Base-by-base conservation (phyloP, 2,797 vertebrate species). In the Fistularia commersonii region DNA sequence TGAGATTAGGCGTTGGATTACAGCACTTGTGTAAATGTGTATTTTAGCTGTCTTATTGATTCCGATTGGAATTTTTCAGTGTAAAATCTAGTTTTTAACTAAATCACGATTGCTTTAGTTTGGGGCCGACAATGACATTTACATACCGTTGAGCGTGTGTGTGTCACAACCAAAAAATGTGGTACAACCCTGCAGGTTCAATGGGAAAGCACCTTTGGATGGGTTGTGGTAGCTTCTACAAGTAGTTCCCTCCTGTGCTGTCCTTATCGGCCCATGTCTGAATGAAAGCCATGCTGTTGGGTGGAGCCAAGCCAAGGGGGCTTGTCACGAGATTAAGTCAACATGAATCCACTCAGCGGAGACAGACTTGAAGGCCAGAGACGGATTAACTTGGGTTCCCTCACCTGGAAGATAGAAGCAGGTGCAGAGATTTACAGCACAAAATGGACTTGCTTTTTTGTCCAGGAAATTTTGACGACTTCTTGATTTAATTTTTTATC, bases 261-360 rank as follows among this genome's bases (percentile, higher is more conserved):
- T 62, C 31, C 58, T 59, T 50, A 62, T 64, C 56, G 58, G 69
- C 45, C 36, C 7, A 7, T 42, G 45, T 2, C 15, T 41, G 44
- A 63, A 48, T 62, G 45, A 55, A 50, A 56, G 12, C 32, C 32
- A 54, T 72, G 41, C 44, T 49, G 14, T 41, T 32, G 64, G 77
- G 74, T 48, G 73, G 81, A 70, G 76, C 53, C 48, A 68, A 13
- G 1, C 3, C 1, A 15, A 7, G 9, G 32, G 57, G 74, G 57
- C 15, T 44, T 58, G 60, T 73, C 70, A 52, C 74, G 63, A 54
- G 36, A 40, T 32, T 32, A 45, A 36, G 8, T 23, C 53, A 36
- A 23, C 48, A 45, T 45, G 52, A 53, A 46, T 61, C 32, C 11
- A 55, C 38, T 63, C 43, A 45, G 48, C 11, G 42, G 38, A 36